Evolutionary conservation across 2,888 invertebrate genomes (phyloP).

Genomic region (Exephanes ischioxanthus): DNA sequence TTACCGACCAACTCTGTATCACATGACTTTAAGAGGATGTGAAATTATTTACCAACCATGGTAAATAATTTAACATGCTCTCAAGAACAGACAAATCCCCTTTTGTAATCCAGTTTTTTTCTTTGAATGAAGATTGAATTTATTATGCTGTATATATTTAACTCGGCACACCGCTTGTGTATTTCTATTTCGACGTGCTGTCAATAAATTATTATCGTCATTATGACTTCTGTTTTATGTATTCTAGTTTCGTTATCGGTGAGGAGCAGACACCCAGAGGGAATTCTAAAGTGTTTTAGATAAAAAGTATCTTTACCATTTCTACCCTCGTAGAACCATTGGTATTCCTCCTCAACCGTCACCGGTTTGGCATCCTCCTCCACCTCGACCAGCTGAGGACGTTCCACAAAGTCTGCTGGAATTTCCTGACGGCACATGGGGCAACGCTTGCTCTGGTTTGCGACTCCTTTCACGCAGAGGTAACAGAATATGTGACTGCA

Average conservation of each 20-base stretch:
- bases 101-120: background rate
- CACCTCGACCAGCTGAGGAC: conserved; percentile 91
- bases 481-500: conserved; percentile 99
- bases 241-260: background rate
- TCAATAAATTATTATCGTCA: background rate
- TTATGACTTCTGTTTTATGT: background rate
- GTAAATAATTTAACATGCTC: background rate
- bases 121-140: background rate
- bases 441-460: conserved; percentile 94
- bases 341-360: conserved; percentile 89
- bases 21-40: no score
- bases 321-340: conserved; percentile 98
- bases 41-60: no score
- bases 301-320: conserved; percentile 89
- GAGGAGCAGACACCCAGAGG: background rate
- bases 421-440: conserved; percentile 97
- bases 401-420: conserved; percentile 94
- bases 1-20: no score
- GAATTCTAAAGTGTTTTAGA: background rate
- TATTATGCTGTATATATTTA: background rate
- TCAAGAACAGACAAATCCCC: background rate
- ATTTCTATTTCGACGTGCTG: background rate
- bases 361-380: conserved; percentile 85
- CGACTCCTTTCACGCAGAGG: conserved; percentile 97
- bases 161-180: background rate